Conservation (phyloP, 2,888 invertebrate genomes). For the Phasia obesa region DNA sequence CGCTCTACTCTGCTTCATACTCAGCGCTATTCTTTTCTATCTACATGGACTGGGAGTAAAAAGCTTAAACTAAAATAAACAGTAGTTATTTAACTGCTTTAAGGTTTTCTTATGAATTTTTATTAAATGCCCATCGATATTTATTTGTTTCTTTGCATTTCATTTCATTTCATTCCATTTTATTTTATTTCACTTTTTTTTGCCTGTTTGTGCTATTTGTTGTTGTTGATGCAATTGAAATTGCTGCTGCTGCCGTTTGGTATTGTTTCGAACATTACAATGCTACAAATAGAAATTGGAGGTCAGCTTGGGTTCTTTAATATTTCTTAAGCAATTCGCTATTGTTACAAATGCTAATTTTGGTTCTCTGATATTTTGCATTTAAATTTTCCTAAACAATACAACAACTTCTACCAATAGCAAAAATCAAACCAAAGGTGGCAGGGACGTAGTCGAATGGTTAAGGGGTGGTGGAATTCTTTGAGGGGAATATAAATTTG, state of each 20-base stretch:
- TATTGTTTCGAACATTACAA: conserved; percentile 61
- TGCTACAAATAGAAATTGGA: conserved; percentile 69
- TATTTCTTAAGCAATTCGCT: conserved; percentile 71
- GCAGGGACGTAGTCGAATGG: conserved; percentile 27
- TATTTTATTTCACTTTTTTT: not conserved
- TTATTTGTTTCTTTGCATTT: conserved; percentile 49
- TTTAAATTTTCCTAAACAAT: conserved; percentile 76
- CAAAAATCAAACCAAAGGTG: conserved; percentile 7
- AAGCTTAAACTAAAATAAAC: conserved; percentile 63
- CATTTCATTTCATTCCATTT: not conserved
- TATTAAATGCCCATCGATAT: conserved; percentile 71
- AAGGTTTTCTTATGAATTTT: conserved; percentile 70
- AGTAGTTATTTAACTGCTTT: conserved; percentile 70
- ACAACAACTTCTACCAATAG: not conserved
- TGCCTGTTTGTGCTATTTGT: conserved; percentile 28
- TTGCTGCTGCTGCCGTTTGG: conserved; percentile 68
- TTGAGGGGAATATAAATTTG: too few relatives aligned
- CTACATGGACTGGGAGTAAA: conserved; percentile 44
- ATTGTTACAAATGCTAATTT: conserved; percentile 82
- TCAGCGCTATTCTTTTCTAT: conserved; percentile 8
- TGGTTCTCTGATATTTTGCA: conserved; percentile 77
- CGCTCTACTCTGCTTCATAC: not conserved
- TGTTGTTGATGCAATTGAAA: conserved; percentile 29
- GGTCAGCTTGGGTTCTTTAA: conserved; percentile 68
- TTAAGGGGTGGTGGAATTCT: not conserved